These are phyloP conservation scores for Chelon auratus DNA, from an alignment of 2,797 vertebrate genomes.

Conservation along the genomic window DNA sequence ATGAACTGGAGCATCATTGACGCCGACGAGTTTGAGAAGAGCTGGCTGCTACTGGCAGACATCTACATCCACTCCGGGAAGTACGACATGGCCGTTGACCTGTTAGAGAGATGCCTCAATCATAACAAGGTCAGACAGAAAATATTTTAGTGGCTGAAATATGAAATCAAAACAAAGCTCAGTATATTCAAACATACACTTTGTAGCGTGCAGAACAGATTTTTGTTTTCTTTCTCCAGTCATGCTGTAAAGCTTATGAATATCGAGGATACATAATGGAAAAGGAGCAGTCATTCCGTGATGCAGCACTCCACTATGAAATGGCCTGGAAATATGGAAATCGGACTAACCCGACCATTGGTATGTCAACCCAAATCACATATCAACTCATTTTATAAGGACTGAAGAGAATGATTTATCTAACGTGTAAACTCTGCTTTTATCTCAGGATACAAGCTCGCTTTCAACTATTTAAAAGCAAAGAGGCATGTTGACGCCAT, in stretches of 20 bases:
- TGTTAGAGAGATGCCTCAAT: constrained; percentile 92
- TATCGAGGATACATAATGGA: constrained; percentile 99
- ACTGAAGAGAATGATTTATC: constrained; percentile 5
- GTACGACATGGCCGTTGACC: constrained; percentile 94
- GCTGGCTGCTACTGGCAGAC: constrained; percentile 97
- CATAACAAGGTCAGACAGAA: constrained; percentile 90
- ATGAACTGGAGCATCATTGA: constrained; percentile 96
- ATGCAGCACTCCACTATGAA: constrained; percentile 95
- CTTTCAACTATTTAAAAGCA: constrained; percentile 98
- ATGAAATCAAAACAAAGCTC: not conserved
- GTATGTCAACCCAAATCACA: constrained; percentile 76
- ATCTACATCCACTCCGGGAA: constrained; percentile 98
- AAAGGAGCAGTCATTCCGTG: constrained; percentile 95
- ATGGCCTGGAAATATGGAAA: constrained; percentile 97
- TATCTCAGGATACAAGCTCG: constrained; percentile 95
- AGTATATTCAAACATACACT: constrained; percentile 1
- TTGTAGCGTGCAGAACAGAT: constrained; percentile 6
- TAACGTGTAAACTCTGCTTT: constrained; percentile 32
- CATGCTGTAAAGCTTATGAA: constrained; percentile 98
- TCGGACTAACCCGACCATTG: constrained; percentile 92
- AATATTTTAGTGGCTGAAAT: constrained; percentile 10
- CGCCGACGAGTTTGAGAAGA: constrained; percentile 98
- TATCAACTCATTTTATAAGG: constrained; percentile 22
- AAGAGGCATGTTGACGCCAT: constrained; percentile 96
- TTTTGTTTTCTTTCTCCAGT: constrained; percentile 79